phyloP scores from a whole-genome alignment of 2,797 vertebrate genomes.

The Triplophysa yarkandensis region DNA sequence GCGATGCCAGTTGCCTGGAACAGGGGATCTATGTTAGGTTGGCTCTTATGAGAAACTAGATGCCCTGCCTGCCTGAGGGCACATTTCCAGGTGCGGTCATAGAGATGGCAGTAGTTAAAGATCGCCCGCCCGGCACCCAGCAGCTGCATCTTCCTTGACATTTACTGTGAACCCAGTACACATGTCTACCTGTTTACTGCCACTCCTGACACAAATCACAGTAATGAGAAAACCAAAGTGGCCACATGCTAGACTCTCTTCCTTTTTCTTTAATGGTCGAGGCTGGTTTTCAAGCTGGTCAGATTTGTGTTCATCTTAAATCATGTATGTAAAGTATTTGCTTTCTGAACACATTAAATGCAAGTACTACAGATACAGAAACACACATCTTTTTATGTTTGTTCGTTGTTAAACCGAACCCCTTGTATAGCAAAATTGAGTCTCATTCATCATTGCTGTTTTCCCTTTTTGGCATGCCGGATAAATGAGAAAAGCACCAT shows the following conservation, averaged over 20 bases:
- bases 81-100: slow-evolving; percentile 53
- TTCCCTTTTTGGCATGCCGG: slow-evolving; percentile 32
- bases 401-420: slow-evolving; percentile 22
- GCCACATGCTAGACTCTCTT: not conserved
- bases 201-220: slow-evolving; percentile 39
- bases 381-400: slow-evolving; percentile 11
- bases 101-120: slow-evolving; percentile 53
- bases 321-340: too few species aligned
- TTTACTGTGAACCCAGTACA: slow-evolving; percentile 36
- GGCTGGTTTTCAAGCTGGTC: not conserved
- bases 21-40: slow-evolving; percentile 16
- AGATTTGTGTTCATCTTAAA: not conserved
- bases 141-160: slow-evolving; percentile 40
- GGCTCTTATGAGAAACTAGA: slow-evolving; percentile 45
- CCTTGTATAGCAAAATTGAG: too few species aligned
- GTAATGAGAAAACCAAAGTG: slow-evolving; percentile 36
- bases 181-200: slow-evolving; percentile 29
- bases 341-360: not conserved
- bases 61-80: slow-evolving; percentile 42
- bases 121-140: slow-evolving; percentile 46
- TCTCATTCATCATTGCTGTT: slow-evolving; percentile 38
- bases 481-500: slow-evolving; percentile 41
- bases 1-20: slow-evolving; percentile 31
- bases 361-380: not conserved
- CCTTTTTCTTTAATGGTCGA: not conserved